Evolutionary conservation across 2,888 invertebrate genomes (phyloP).

Genomic region (Escarpia spicata): DNA sequence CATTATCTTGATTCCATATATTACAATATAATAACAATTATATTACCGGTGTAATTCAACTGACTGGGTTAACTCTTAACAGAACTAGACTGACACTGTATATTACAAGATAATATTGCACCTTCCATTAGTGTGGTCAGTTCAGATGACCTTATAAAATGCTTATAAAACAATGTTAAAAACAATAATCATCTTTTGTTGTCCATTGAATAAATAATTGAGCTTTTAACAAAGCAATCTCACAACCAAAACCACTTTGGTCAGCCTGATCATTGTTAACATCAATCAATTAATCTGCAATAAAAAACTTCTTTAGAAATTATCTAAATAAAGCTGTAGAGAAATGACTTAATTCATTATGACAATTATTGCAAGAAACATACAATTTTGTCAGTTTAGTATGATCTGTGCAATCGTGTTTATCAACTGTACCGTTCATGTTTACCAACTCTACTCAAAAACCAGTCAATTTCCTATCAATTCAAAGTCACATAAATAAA

Average conservation of each 20-base stretch:
- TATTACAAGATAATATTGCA: conserved; percentile 12
- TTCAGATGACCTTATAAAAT: not conserved
- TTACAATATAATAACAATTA: not conserved
- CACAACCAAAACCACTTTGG: not conserved
- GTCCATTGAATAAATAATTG: not conserved
- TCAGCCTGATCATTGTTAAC: too few species aligned
- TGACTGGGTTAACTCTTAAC: not conserved
- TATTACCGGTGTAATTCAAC: not conserved
- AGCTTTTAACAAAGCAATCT: not conserved
- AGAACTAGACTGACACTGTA: not conserved
- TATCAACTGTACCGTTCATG: not conserved
- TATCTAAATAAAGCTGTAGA: not conserved
- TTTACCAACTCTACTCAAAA: not conserved
- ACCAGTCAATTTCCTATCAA: not conserved
- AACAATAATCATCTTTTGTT: not conserved
- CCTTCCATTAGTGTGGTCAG: not conserved
- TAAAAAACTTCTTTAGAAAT: not conserved
- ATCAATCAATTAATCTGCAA: too few species aligned
- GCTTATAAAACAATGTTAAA: not conserved
- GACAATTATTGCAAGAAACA: not conserved
- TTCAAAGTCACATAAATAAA: not conserved
- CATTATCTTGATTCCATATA: not conserved
- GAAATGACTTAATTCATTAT: not conserved
- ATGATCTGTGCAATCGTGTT: not conserved
- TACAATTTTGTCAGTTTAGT: not conserved